These are phyloP conservation scores for Sandelia bainsii DNA, from an alignment of 2,797 vertebrate genomes.

Conservation along the genomic window DNA sequence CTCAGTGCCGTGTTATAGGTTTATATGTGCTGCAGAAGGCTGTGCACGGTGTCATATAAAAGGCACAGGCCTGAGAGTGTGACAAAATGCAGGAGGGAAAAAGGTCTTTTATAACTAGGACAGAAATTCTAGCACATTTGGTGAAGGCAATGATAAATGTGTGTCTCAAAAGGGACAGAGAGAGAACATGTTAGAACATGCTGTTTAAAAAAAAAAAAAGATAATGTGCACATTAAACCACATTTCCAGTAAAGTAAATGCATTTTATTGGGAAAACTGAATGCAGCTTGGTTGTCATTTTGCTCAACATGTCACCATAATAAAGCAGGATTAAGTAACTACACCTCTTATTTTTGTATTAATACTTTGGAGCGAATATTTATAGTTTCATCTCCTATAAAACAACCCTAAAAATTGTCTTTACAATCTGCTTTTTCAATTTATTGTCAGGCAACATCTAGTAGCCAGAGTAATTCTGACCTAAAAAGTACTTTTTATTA, in stretches of 20 bases:
- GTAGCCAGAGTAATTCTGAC: too few species aligned
- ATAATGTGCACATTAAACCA: slow-evolving; percentile 4
- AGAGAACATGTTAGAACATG: neutral
- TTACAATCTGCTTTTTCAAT: too few species aligned
- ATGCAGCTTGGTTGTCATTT: neutral
- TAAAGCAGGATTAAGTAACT: neutral
- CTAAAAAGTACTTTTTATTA: too few species aligned
- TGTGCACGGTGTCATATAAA: slow-evolving; percentile 21
- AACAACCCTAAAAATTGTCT: too few species aligned
- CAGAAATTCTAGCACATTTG: slow-evolving; percentile 31
- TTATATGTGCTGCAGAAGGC: slow-evolving; percentile 19
- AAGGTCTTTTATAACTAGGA: slow-evolving; percentile 21
- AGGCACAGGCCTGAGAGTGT: slow-evolving; percentile 23
- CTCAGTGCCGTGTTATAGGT: slow-evolving; percentile 36
- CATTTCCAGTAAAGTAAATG: neutral
- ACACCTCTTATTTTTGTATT: neutral
- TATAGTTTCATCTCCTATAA: too few species aligned
- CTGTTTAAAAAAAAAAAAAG: neutral
- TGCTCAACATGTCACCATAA: neutral
- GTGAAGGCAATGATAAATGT: slow-evolving; percentile 34
- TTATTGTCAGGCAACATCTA: too few species aligned
- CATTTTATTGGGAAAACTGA: neutral
- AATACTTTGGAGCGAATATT: neutral
- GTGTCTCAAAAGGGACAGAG: slow-evolving; percentile 14
- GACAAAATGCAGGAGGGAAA: slow-evolving; percentile 23